Evolutionary conservation across 2,888 invertebrate species (phyloP).

Genomic region (Spatulosminthurus flaviceps): DNA sequence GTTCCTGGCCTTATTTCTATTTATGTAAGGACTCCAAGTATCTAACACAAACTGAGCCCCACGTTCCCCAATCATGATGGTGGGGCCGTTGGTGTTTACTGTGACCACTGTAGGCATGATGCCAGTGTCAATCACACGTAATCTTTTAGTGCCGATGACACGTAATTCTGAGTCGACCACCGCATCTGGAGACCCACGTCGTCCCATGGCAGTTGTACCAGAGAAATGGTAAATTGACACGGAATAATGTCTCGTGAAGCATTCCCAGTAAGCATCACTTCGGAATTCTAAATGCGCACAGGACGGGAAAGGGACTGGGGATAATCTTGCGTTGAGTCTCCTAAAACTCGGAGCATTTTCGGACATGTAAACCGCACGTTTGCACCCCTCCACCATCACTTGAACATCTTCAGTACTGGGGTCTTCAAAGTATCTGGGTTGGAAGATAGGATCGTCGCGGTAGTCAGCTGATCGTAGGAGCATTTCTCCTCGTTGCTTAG

Average conservation of each 20-base stretch:
- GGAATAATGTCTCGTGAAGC: slow-evolving; percentile 58
- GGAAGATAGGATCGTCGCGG: slow-evolving; percentile 57
- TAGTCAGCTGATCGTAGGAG: slow-evolving; percentile 53
- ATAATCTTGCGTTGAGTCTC: slow-evolving; percentile 50
- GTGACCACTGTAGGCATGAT: slow-evolving; percentile 62
- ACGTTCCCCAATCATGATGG: slow-evolving; percentile 59
- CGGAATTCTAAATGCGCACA: slow-evolving; percentile 55
- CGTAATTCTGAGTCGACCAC: slow-evolving; percentile 60
- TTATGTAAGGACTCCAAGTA: slow-evolving; percentile 57
- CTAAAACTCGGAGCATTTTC: slow-evolving; percentile 61
- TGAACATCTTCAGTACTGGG: slow-evolving; percentile 53
- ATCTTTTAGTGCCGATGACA: slow-evolving; percentile 58
- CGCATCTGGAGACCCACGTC: slow-evolving; percentile 47
- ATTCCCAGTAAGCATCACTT: slow-evolving; percentile 60
- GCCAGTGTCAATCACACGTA: slow-evolving; percentile 60
- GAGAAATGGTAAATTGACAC: slow-evolving; percentile 58
- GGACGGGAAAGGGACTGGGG: slow-evolving; percentile 56
- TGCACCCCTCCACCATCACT: slow-evolving; percentile 59
- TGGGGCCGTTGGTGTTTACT: slow-evolving; percentile 58
- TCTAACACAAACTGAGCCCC: slow-evolving; percentile 61
- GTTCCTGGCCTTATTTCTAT: neutral
- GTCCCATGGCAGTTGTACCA: slow-evolving; percentile 62
- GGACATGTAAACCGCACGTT: slow-evolving; percentile 60
- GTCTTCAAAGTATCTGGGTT: slow-evolving; percentile 61
- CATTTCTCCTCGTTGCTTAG: slow-evolving; percentile 55